Conservation (phyloP, 2,797 vertebrate genomes). For the Chromobotia macracanthus region DNA sequence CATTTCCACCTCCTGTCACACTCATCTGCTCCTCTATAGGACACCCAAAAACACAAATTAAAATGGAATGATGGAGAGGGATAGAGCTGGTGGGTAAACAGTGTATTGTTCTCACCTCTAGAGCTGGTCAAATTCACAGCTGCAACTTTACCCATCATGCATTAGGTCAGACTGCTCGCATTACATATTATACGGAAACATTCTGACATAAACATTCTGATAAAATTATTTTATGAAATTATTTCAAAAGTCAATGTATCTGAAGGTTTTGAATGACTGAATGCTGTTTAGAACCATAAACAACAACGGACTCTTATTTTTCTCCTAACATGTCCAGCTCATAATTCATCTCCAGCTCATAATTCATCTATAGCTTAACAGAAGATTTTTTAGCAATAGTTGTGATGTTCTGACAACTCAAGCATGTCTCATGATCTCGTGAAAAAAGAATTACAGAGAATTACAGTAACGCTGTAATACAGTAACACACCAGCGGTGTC, state of each 20-base stretch:
- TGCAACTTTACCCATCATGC: background rate
- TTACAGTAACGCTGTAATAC: conserved; percentile 45
- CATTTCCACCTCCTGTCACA: conserved; percentile 51
- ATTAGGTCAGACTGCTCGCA: conserved; percentile 2
- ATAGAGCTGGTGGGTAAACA: conserved; percentile 32
- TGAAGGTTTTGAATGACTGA: no score
- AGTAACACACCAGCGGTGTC: conserved; percentile 38
- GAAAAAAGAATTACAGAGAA: conserved; percentile 42
- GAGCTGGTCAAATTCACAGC: background rate
- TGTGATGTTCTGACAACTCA: conserved; percentile 10
- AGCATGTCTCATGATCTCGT: conserved; percentile 6
- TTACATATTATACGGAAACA: background rate
- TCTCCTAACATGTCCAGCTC: background rate
- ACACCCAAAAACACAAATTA: conserved; percentile 51
- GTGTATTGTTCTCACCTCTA: conserved; percentile 1
- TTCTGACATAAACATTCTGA: background rate
- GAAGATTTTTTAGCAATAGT: background rate
- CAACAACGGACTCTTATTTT: background rate
- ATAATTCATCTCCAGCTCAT: background rate
- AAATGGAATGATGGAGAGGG: conserved; percentile 37
- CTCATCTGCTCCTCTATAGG: conserved; percentile 34
- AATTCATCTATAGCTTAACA: background rate
- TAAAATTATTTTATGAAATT: background rate
- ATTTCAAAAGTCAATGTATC: no score
- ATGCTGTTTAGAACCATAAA: no score